Base-by-base conservation (phyloP, 2,888 invertebrate genomes). In the Gryllus longicercus region DNA sequence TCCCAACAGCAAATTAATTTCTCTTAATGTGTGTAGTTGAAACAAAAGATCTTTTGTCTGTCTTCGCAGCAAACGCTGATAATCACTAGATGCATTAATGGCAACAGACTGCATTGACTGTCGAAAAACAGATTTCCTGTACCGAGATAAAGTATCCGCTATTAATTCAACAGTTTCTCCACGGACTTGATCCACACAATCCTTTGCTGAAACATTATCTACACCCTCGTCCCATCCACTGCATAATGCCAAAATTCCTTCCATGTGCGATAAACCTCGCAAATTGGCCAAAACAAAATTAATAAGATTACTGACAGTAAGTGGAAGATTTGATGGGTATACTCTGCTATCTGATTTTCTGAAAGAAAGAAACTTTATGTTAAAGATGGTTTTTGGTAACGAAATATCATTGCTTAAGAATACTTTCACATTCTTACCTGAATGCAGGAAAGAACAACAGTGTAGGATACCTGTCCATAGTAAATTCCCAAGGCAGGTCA, bases 401-500 rank as follows among this genome's bases (percentile, higher is more conserved):
- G 12, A 74, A 74, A 74, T n/a, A 74, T 74, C 74, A 74, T 74
- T 74, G 18, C 74, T 74, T 74, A 74, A 1, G 4, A 74, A 74
- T 12, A 74, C 11, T 12, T 18, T 21, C 18, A 38, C 38, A 38
- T 38, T 38, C 83, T 86, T 86, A 93, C 93, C 91, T 91, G 84
- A 90, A 87, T 11, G 92, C 90, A 0, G 95, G 94, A 86, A 96
- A 95, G 82, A 96, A 93, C 51, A 96, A 88, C 76, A 97, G 89
- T 0, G 94, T 91, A 21, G 97, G 97, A 87, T 93, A 93, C 79
- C 88, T 88, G 82, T 93, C 91, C 89, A 94, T 94, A 75, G 93
- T 94, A 86, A 92, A 94, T 86, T 94, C 92, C 96, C 96, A 96
- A 1, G 95, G 94, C 83, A 97, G 89, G 88, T 96, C 95, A 89